phyloP scores from a whole-genome alignment of 2,113 vertebrate genomes.

The Sander lucioperca region DNA sequence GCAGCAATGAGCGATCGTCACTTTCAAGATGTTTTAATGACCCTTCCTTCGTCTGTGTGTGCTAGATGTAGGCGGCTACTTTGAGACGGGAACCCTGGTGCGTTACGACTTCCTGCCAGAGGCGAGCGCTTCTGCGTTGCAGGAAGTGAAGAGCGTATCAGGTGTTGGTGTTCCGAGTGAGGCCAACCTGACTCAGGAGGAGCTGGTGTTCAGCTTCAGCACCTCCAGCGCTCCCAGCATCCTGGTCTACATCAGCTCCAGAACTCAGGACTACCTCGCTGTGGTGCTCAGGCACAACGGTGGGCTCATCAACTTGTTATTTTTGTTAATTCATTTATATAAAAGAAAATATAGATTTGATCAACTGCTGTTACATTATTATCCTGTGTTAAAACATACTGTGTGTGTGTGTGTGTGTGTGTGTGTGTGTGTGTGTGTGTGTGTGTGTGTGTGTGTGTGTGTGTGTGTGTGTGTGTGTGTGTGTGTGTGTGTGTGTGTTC shows the following conservation, averaged over 20 bases:
- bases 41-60: background rate
- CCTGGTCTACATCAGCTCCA: constrained; percentile 93
- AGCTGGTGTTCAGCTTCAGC: constrained; percentile 95
- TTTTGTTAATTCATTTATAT: background rate
- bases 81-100: constrained; percentile 95
- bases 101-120: constrained; percentile 91
- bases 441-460: background rate
- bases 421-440: background rate
- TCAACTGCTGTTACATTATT: background rate
- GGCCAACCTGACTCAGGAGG: constrained; percentile 86
- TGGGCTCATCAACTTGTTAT: constrained; percentile 73
- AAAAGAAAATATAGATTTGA: too few relatives aligned
- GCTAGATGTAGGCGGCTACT: constrained; percentile 95
- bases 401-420: background rate
- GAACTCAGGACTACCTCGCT: constrained; percentile 92
- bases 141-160: constrained; percentile 64
- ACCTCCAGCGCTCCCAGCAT: constrained; percentile 93
- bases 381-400: background rate
- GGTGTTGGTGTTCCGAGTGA: constrained; percentile 47
- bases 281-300: constrained; percentile 92
- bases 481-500: constrained; percentile 4
- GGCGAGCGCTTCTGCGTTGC: constrained; percentile 29
- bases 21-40: background rate
- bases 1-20: background rate
- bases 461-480: background rate